These are phyloP conservation scores for Drosophila pseudoananassae DNA, from an alignment of 1,140 invertebrate species.

Conservation along the genomic window DNA sequence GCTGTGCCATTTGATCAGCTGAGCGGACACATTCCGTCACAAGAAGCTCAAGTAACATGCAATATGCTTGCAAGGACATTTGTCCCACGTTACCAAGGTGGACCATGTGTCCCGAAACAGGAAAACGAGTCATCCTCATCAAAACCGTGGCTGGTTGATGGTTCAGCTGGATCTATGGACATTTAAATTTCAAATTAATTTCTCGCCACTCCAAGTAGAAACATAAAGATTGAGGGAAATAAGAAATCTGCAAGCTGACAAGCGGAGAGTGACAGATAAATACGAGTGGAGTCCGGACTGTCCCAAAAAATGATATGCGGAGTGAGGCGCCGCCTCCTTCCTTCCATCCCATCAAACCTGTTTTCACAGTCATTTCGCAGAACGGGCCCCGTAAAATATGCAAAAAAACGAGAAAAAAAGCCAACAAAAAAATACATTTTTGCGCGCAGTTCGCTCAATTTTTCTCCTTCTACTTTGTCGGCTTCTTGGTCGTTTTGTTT, in stretches of 20 bases:
- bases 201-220: constrained; percentile 62
- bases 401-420: constrained; percentile 33
- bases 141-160: constrained; percentile 53
- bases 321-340: constrained; percentile 5
- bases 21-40: background rate
- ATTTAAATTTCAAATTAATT: constrained; percentile 83
- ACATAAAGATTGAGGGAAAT: constrained; percentile 31
- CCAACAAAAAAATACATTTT: constrained; percentile 64
- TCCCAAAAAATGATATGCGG: constrained; percentile 69
- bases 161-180: constrained; percentile 57
- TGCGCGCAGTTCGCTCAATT: constrained; percentile 34
- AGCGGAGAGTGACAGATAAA: constrained; percentile 44
- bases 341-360: constrained; percentile 63
- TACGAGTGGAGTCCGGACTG: constrained; percentile 37
- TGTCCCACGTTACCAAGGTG: constrained; percentile 36
- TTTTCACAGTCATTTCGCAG: constrained; percentile 76
- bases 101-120: constrained; percentile 31
- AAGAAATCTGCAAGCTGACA: constrained; percentile 76
- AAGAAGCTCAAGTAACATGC: constrained; percentile 28
- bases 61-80: constrained; percentile 18
- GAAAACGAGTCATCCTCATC: constrained; percentile 58
- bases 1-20: constrained; percentile 26
- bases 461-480: constrained; percentile 32
- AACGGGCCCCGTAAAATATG: constrained; percentile 68
- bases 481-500: constrained; percentile 53